phyloP scores from a whole-genome alignment of 2,797 vertebrate genomes.

The Heteromormyrus szaboi region DNA sequence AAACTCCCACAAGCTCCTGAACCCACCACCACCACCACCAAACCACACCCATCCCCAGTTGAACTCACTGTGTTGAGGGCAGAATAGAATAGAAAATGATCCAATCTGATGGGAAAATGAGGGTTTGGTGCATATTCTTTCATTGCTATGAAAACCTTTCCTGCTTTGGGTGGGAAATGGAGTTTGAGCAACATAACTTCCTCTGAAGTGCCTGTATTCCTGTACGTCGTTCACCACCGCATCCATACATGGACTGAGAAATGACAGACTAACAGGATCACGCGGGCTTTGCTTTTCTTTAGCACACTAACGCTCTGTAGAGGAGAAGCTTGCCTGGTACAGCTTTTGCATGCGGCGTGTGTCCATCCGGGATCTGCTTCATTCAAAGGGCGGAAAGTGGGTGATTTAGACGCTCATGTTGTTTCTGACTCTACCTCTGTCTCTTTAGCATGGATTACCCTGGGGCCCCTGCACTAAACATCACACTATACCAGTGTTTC shows the following conservation, averaged over 20 bases:
- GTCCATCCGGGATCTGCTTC: constrained; percentile 36
- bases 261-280: background rate
- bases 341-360: constrained; percentile 55
- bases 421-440: background rate
- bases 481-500: background rate
- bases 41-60: background rate
- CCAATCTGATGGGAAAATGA: constrained; percentile 46
- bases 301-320: constrained; percentile 15
- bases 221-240: background rate
- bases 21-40: background rate
- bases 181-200: background rate
- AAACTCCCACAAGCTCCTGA: background rate
- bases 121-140: constrained; percentile 73
- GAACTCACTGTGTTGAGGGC: background rate
- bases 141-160: constrained; percentile 65
- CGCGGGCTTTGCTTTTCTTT: constrained; percentile 1
- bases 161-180: constrained; percentile 56
- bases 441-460: background rate
- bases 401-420: constrained; percentile 14
- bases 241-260: constrained; percentile 2
- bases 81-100: background rate
- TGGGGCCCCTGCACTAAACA: background rate
- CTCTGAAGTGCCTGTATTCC: background rate
- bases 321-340: constrained; percentile 22
- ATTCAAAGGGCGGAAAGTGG: constrained; percentile 11